A percentile compares a stretch with the other conserved stretches of the same genome.
phyloP scores from a whole-genome alignment of 2,113 vertebrate genomes.

The Peromyscus leucopus region DNA sequence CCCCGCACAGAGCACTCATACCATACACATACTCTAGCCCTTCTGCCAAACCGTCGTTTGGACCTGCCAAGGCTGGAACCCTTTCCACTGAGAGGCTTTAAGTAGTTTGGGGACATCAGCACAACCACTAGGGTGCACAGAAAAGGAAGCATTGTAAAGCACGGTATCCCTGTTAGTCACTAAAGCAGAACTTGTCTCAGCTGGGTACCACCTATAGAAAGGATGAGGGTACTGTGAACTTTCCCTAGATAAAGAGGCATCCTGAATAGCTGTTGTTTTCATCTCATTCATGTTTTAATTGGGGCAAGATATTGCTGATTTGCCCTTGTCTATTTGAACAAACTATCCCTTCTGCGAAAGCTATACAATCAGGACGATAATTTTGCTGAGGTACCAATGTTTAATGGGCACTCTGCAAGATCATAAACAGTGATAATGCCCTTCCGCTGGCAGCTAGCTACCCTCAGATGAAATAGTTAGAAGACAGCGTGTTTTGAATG shows the following conservation, averaged over 20 bases:
- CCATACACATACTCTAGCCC: background rate
- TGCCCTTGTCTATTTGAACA: background rate
- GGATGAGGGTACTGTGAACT: background rate
- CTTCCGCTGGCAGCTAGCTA: background rate
- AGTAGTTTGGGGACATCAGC: background rate
- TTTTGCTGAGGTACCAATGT: background rate
- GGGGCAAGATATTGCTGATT: background rate
- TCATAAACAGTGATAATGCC: background rate
- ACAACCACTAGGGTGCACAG: background rate
- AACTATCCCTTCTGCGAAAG: constrained; percentile 34
- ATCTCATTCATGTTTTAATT: constrained; percentile 50
- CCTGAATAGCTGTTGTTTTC: background rate
- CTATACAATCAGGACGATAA: background rate
- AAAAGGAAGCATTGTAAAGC: background rate
- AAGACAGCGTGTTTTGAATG: background rate
- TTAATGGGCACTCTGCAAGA: background rate
- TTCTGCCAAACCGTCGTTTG: background rate
- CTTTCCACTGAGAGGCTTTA: background rate
- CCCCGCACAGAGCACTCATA: background rate
- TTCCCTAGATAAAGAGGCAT: background rate
- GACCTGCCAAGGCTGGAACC: background rate
- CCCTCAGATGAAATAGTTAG: constrained; percentile 44
- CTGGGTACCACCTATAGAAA: background rate
- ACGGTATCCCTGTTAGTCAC: background rate
- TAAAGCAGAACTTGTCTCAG: background rate